These are phyloP conservation scores for Stegodyphus mimosarum DNA, from an alignment of 1,140 invertebrate species.

Conservation along the genomic window DNA sequence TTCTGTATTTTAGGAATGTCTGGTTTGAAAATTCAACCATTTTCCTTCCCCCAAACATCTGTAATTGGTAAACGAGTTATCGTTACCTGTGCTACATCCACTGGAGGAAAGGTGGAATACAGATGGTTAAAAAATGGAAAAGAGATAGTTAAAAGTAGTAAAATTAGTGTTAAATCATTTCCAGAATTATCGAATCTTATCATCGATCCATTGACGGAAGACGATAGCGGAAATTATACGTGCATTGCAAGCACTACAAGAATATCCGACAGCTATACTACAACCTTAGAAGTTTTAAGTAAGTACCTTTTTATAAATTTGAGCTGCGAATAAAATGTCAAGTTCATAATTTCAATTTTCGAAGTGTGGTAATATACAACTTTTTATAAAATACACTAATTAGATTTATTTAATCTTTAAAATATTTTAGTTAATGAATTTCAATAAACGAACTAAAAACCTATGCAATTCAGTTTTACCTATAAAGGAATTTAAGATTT, in stretches of 20 bases:
- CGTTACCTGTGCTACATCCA: slow-evolving; percentile 21
- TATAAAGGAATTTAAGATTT: too few relatives aligned
- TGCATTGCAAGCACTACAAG: background rate
- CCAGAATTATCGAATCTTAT: slow-evolving; percentile 5
- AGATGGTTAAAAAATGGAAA: slow-evolving; percentile 49
- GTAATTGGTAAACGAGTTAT: slow-evolving; percentile 33
- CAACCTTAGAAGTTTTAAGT: slow-evolving; percentile 2
- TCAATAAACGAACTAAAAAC: too few relatives aligned
- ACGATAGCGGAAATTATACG: slow-evolving; percentile 21
- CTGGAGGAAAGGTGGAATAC: slow-evolving; percentile 20
- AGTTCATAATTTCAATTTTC: too few relatives aligned
- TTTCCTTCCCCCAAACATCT: background rate
- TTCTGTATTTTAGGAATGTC: background rate
- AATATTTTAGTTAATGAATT: too few relatives aligned
- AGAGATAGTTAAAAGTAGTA: background rate
- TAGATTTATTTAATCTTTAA: too few relatives aligned
- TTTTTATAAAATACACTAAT: too few relatives aligned
- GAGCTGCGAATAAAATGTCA: background rate
- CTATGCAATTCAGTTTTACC: too few relatives aligned
- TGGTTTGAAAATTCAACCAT: slow-evolving; percentile 16
- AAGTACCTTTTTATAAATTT: background rate
- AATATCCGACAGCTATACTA: background rate
- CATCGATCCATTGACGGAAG: slow-evolving; percentile 2
- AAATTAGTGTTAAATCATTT: background rate
- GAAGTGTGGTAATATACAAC: too few relatives aligned